Percentiles rank a stretch among this genome's conserved stretches.
phyloP scores from a whole-genome alignment of 2,888 invertebrate species.

The Tiphia femorata region DNA sequence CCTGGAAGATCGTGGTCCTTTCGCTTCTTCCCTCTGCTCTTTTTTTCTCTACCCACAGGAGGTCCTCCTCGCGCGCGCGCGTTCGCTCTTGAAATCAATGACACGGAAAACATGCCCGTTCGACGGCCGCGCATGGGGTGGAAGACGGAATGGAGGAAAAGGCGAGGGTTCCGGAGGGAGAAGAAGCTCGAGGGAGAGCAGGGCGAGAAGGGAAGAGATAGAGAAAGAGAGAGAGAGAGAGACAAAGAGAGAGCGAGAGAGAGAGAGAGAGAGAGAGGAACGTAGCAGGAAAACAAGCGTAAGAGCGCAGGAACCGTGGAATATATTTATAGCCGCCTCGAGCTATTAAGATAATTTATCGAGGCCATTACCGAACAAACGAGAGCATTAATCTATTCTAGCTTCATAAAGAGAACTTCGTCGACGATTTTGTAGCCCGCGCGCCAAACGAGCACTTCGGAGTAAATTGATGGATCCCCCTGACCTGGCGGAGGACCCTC shows the following conservation, averaged over 20 bases:
- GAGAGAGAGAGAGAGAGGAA: constrained; percentile 41
- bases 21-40: not conserved
- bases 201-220: constrained; percentile 8
- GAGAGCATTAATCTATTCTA: constrained; percentile 68
- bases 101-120: constrained; percentile 50
- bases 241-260: not conserved
- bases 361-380: constrained; percentile 68
- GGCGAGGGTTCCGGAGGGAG: not conserved
- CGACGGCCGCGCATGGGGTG: constrained; percentile 30
- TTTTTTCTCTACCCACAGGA: not conserved
- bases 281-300: constrained; percentile 56
- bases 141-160: constrained; percentile 12
- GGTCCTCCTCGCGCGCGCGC: not conserved
- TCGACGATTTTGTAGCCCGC: constrained; percentile 67
- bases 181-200: not conserved
- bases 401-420: constrained; percentile 68
- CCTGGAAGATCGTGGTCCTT: no score
- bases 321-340: constrained; percentile 66
- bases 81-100: constrained; percentile 36
- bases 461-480: constrained; percentile 63
- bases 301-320: constrained; percentile 56
- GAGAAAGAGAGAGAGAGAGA: constrained; percentile 47
- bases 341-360: constrained; percentile 68
- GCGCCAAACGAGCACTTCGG: constrained; percentile 66
- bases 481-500: constrained; percentile 53